Percentiles rank a stretch among this genome's conserved stretches.
Conservation (phyloP, 2,113 vertebrate species). For the Oryzias curvinotus region DNA sequence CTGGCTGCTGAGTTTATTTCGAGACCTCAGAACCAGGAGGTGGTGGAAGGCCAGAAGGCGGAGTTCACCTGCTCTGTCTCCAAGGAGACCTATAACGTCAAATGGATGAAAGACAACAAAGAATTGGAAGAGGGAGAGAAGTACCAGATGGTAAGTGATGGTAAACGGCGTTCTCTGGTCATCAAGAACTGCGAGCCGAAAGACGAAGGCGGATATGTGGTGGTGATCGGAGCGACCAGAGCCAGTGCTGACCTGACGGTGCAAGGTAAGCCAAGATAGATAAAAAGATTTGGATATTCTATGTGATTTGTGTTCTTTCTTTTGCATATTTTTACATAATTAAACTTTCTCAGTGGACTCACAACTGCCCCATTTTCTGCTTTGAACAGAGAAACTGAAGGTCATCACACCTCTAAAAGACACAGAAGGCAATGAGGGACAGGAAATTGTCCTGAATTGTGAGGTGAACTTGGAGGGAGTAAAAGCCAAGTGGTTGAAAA, state of each 20-base stretch:
- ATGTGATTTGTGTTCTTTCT: neutral
- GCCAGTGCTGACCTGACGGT: slow-evolving; percentile 88
- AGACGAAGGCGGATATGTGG: slow-evolving; percentile 87
- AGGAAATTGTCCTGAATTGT: slow-evolving; percentile 93
- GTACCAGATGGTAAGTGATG: slow-evolving; percentile 87
- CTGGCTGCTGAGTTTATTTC: slow-evolving; percentile 95
- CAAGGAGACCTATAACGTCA: slow-evolving; percentile 88
- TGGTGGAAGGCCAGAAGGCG: slow-evolving; percentile 93
- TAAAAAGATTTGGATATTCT: too few species aligned
- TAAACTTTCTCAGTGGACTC: too few species aligned
- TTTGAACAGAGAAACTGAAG: slow-evolving; percentile 88
- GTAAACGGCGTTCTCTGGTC: slow-evolving; percentile 86
- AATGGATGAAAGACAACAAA: slow-evolving; percentile 84
- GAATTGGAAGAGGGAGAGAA: slow-evolving; percentile 86
- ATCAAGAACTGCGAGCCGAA: slow-evolving; percentile 81
- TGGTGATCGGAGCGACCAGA: slow-evolving; percentile 84
- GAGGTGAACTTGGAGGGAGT: slow-evolving; percentile 95
- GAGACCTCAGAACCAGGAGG: slow-evolving; percentile 87
- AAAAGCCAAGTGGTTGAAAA: slow-evolving; percentile 97
- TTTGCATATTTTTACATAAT: neutral
- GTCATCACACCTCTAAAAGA: slow-evolving; percentile 94
- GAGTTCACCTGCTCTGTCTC: slow-evolving; percentile 93
- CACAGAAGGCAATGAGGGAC: slow-evolving; percentile 84
- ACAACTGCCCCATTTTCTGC: neutral
- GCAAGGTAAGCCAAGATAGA: slow-evolving; percentile 74